A percentile compares a stretch with the other conserved stretches of the same genome.
Evolutionary conservation across 2,888 invertebrate species (phyloP).

Genomic region (Machimus rusticus): DNA sequence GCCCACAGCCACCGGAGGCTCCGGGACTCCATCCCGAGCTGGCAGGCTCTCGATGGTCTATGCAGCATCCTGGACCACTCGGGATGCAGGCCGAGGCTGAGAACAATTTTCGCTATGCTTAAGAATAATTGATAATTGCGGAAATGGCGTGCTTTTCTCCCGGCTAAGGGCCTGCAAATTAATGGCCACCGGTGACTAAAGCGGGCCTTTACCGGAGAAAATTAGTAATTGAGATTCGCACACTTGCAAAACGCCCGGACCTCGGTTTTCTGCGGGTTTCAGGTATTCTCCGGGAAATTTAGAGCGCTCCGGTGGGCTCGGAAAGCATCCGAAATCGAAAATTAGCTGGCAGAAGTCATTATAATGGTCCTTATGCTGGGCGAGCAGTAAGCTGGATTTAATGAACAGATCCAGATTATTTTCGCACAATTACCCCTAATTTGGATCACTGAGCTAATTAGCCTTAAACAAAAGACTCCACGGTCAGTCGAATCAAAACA

Average conservation of each 20-base stretch:
- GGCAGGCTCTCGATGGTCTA: background rate
- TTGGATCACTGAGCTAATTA: background rate
- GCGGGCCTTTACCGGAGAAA: background rate
- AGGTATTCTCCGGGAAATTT: background rate
- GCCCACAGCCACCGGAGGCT: background rate
- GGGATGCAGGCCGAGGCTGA: background rate
- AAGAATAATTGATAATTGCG: slow-evolving; percentile 40
- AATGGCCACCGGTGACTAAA: slow-evolving; percentile 2
- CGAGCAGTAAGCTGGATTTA: background rate
- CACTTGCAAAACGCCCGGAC: background rate
- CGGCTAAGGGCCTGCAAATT: slow-evolving; percentile 6
- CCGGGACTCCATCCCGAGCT: background rate
- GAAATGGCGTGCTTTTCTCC: slow-evolving; percentile 16
- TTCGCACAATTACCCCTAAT: background rate
- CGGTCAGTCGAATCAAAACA: background rate
- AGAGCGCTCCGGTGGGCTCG: background rate
- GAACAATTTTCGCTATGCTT: slow-evolving; percentile 34
- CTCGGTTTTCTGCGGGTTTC: background rate
- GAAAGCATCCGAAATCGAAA: background rate
- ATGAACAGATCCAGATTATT: background rate
- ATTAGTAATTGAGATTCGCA: background rate
- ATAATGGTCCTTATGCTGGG: background rate
- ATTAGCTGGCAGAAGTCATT: background rate
- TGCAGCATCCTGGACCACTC: background rate
- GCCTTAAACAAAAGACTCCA: background rate